phyloP scores from a whole-genome alignment of 1,140 invertebrate species.

The Hylaeus volcanicus region DNA sequence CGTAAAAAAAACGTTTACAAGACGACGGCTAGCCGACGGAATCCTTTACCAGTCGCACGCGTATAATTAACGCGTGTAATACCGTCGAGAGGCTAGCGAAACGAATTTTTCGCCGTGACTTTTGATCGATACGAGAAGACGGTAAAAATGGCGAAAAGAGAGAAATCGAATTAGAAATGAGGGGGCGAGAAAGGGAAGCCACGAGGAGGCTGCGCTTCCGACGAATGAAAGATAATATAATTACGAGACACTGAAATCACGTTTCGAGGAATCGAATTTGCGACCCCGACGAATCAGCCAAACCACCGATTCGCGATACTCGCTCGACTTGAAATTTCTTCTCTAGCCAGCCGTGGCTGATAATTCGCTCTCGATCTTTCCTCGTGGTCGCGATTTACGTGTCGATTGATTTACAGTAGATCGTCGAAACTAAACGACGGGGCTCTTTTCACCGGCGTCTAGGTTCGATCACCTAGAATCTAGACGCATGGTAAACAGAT shows the following conservation, averaged over 20 bases:
- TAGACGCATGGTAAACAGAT: no score
- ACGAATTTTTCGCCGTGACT: not conserved
- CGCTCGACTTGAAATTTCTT: not conserved
- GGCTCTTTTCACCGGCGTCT: no score
- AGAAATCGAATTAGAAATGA: conserved; percentile 44
- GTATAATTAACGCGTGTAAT: not conserved
- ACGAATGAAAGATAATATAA: conserved; percentile 65
- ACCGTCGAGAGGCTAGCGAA: not conserved
- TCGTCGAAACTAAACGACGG: no score
- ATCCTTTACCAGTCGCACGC: not conserved
- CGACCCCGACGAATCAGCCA: conserved; percentile 63
- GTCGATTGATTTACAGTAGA: not conserved
- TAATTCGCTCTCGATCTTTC: not conserved
- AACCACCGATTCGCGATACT: conserved; percentile 1
- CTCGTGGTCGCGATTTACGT: not conserved
- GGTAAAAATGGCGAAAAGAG: conserved; percentile 21
- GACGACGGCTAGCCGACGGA: not conserved
- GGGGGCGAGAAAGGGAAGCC: conserved; percentile 29
- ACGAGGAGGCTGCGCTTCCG: conserved; percentile 45
- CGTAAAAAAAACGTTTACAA: not conserved
- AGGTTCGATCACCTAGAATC: no score
- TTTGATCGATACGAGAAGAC: conserved; percentile 39
- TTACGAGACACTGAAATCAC: conserved; percentile 69
- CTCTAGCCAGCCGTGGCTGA: no score
- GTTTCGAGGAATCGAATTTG: conserved; percentile 72